phyloP scores from a whole-genome alignment of 2,888 invertebrate genomes.

The Eudasyphora cyanicolor region DNA sequence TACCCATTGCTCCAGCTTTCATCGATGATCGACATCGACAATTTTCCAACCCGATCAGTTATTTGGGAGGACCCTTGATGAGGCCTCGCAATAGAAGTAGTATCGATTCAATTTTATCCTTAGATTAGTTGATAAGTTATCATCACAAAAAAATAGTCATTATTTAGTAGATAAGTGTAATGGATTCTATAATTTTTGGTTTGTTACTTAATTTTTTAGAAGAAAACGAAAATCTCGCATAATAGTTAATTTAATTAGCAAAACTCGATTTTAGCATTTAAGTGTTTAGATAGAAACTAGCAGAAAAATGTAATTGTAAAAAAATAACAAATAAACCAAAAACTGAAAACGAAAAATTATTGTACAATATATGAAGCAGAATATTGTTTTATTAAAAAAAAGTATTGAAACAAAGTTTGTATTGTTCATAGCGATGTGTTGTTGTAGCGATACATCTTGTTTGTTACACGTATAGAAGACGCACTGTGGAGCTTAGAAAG shows the following conservation, averaged over 20 bases:
- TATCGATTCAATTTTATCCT: conserved; percentile 85
- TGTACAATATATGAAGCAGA: not conserved
- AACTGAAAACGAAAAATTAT: conserved; percentile 8
- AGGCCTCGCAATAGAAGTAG: conserved; percentile 82
- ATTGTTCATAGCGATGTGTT: too few species aligned
- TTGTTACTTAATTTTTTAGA: conserved; percentile 20
- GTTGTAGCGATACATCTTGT: too few species aligned
- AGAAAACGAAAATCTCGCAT: not conserved
- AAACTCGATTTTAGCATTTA: conserved; percentile 26
- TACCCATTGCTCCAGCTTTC: conserved; percentile 80
- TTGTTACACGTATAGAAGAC: too few species aligned
- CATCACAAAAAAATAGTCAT: not conserved
- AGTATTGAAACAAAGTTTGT: too few species aligned
- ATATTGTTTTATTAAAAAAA: too few species aligned
- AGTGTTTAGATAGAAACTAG: conserved; percentile 30
- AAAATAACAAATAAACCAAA: not conserved
- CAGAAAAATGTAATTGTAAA: not conserved
- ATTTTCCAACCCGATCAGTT: conserved; percentile 86
- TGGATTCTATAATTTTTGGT: conserved; percentile 2
- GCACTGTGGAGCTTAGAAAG: too few species aligned
- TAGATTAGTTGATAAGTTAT: conserved; percentile 82
- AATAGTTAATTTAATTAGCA: conserved; percentile 40
- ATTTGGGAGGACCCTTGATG: conserved; percentile 84
- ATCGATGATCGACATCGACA: conserved; percentile 81
- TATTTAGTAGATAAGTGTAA: not conserved